Base-by-base conservation (phyloP, 2,797 vertebrate genomes). In the Scomberomorus guttatus region DNA sequence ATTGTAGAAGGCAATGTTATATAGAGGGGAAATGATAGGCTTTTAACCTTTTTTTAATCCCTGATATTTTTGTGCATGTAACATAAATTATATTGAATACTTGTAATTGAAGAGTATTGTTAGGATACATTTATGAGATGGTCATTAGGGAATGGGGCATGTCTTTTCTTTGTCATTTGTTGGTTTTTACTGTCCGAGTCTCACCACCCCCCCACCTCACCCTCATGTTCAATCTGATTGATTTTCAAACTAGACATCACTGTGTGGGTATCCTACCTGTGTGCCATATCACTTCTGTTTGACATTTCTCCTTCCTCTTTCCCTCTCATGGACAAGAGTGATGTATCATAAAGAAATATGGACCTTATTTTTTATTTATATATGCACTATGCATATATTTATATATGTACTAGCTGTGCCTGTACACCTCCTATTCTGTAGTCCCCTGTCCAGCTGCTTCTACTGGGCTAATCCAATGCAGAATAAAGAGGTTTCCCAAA, bases 291-390 rank as follows among this genome's bases (percentile, higher is more conserved):
- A 34, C 3, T 57, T 78, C 34, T 62, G 66, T 78, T 77, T 24
- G 18, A 70, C 60, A 32, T 67, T 57, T 78, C 51, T 67, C 3
- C 24, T 34, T 71, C 37, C 39, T 27, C 50, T 61, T 48, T 20
- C 64, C 27, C 24, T 46, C 34, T 56, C 60, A 51, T 54, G 52
- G 65, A 77, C 60, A 67, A 68, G 10, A 80, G 54, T 52, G 29
- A 79, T 90, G 91, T 92, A 90, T 87, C 62, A 89, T 85, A 90
- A 81, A 84, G 55, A 88, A 84, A 79, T 63, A 84, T 61, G 54
- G 72, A 88, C 55, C 72, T 85, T 89, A 86, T 92, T 90, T 92
- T 92, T 82, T 91, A 92, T 93, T 93, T 92, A 90, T 90, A 89
- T 62, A 83, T 42, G 29, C 29, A 32, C 5, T 32, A 48, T 48